Conservation (phyloP, 1,140 invertebrate species). For the Prorops nasuta region DNA sequence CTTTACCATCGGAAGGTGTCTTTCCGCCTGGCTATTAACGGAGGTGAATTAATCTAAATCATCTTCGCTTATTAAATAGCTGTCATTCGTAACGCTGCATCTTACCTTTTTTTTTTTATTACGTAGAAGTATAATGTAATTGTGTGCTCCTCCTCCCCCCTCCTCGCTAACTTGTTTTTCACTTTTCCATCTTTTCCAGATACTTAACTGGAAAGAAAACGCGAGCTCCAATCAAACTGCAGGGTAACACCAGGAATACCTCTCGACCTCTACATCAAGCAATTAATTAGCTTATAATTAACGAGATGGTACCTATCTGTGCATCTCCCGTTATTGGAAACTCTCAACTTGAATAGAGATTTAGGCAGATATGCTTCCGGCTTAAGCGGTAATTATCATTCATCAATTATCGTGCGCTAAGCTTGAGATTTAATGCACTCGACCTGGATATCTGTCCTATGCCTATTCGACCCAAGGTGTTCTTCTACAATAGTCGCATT, state of each 20-base stretch:
- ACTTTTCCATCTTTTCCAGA: too few species aligned
- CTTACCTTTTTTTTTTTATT: background rate
- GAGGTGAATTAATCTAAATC: conserved; percentile 17
- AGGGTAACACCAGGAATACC: background rate
- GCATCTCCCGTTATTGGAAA: conserved; percentile 11
- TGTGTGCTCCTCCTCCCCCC: too few species aligned
- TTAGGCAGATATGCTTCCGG: conserved; percentile 7
- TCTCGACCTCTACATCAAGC: background rate
- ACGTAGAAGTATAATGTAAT: background rate
- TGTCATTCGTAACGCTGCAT: background rate
- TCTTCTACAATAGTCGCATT: too few species aligned
- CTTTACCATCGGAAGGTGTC: background rate
- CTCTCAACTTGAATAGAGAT: background rate
- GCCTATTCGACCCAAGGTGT: too few species aligned
- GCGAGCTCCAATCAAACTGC: background rate
- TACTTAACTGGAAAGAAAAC: too few species aligned
- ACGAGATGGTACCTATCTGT: conserved; percentile 2
- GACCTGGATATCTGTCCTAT: background rate
- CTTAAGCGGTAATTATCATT: conserved; percentile 29
- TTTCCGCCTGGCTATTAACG: conserved; percentile 10
- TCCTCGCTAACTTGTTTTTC: background rate
- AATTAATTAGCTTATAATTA: conserved; percentile 14
- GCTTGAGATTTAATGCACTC: conserved; percentile 12
- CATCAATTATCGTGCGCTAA: conserved; percentile 21
- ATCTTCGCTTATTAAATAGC: background rate